These are phyloP conservation scores for Allobates femoralis DNA, from an alignment of 2,797 vertebrate species.

Conservation along the genomic window DNA sequence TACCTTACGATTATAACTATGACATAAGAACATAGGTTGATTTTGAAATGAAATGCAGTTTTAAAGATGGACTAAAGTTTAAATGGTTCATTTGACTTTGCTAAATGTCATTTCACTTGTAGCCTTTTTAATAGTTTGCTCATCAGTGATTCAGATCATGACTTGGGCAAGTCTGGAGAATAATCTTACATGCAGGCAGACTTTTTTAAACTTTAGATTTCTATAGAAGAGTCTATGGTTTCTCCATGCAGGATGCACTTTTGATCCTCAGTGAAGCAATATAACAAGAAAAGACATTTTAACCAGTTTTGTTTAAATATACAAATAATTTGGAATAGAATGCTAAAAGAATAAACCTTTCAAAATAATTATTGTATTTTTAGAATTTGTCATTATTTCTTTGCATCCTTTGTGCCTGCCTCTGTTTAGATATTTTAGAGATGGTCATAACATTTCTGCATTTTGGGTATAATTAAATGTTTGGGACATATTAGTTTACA, in stretches of 20 bases:
- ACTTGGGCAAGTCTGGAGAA: neutral
- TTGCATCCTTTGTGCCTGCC: too few relatives aligned
- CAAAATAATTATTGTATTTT: too few relatives aligned
- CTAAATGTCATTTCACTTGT: neutral
- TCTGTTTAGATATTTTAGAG: too few relatives aligned
- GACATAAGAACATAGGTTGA: neutral
- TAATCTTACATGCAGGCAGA: neutral
- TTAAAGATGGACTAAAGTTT: neutral
- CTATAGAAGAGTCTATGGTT: neutral
- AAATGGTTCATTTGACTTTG: neutral
- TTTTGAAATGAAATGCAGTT: neutral
- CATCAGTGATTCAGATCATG: neutral
- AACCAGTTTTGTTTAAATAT: neutral
- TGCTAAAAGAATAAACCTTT: neutral
- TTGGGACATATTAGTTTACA: too few relatives aligned
- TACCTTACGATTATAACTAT: neutral
- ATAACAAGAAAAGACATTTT: neutral
- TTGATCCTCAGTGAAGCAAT: neutral
- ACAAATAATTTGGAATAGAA: too few relatives aligned
- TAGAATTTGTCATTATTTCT: too few relatives aligned
- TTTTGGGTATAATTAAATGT: too few relatives aligned
- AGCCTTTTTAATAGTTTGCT: neutral
- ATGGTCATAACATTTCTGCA: too few relatives aligned
- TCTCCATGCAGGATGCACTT: neutral
- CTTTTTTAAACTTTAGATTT: slow-evolving; percentile 3